phyloP scores from a whole-genome alignment of 2,888 invertebrate genomes.

The Candidula unifasciata region DNA sequence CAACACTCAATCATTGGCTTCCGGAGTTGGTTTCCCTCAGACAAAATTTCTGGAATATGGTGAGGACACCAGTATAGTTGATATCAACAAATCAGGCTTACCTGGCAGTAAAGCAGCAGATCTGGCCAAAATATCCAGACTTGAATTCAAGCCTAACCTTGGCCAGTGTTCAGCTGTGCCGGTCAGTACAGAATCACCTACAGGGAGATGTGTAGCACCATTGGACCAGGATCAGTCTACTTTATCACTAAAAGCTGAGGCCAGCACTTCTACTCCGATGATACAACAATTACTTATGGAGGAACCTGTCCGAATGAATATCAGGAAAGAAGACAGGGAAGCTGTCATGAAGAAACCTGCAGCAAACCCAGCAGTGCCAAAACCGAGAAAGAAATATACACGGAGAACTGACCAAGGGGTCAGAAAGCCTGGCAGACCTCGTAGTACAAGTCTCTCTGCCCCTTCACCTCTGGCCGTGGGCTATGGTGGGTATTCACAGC shows the following conservation, averaged over 20 bases:
- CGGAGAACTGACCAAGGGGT: not conserved
- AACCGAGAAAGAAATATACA: slow-evolving; percentile 39
- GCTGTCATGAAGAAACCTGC: slow-evolving; percentile 46
- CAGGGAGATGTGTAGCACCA: not conserved
- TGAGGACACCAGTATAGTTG: not conserved
- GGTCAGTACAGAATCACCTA: not conserved
- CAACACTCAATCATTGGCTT: not conserved
- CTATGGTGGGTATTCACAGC: not conserved
- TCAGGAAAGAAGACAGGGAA: slow-evolving; percentile 44
- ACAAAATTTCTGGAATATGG: not conserved
- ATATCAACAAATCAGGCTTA: not conserved
- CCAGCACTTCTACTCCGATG: slow-evolving; percentile 45
- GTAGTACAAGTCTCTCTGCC: slow-evolving; percentile 45
- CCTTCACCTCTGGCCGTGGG: not conserved
- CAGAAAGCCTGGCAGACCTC: slow-evolving; percentile 18
- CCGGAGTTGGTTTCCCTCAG: not conserved
- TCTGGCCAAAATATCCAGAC: slow-evolving; percentile 37
- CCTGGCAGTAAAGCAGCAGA: not conserved
- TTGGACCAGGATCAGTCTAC: not conserved
- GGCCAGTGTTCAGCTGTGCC: not conserved
- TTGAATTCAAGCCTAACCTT: slow-evolving; percentile 38
- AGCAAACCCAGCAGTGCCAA: not conserved
- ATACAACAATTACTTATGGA: slow-evolving; percentile 51
- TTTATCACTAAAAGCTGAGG: not conserved
- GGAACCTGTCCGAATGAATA: slow-evolving; percentile 42